Evolutionary conservation across 2,888 invertebrate genomes (phyloP).

Genomic region (Drosophila cognata): DNA sequence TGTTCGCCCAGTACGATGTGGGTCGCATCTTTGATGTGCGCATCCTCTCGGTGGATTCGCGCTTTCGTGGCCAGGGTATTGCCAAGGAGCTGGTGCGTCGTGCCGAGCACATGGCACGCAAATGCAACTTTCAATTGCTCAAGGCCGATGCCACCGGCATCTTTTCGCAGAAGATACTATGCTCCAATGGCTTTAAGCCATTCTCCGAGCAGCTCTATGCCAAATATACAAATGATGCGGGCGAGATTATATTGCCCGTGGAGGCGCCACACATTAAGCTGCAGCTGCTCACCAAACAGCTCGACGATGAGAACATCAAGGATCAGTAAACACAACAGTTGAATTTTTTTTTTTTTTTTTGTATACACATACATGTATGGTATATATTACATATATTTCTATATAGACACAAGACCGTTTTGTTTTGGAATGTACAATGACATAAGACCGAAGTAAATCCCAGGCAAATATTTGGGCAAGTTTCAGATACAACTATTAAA

Average conservation of each 20-base stretch:
- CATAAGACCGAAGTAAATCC: slow-evolving; percentile 4
- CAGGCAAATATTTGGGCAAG: slow-evolving; percentile 20
- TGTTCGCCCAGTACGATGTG: slow-evolving; percentile 89
- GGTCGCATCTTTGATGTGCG: slow-evolving; percentile 91
- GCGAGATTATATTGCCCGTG: slow-evolving; percentile 87
- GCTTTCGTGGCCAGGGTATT: slow-evolving; percentile 90
- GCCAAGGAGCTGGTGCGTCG: slow-evolving; percentile 90
- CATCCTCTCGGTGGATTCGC: slow-evolving; percentile 90
- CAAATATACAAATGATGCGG: slow-evolving; percentile 89
- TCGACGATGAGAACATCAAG: slow-evolving; percentile 35
- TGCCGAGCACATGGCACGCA: slow-evolving; percentile 88
- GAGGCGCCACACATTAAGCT: slow-evolving; percentile 89
- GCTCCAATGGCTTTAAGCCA: slow-evolving; percentile 88
- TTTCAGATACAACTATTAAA: background rate
- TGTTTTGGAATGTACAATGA: slow-evolving; percentile 22
- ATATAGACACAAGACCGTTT: slow-evolving; percentile 10
- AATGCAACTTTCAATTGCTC: slow-evolving; percentile 88
- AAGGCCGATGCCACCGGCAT: slow-evolving; percentile 93
- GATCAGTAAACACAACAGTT: slow-evolving; percentile 15
- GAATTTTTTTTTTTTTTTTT: background rate
- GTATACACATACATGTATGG: slow-evolving; percentile 6
- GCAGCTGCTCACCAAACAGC: slow-evolving; percentile 87
- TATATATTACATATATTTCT: slow-evolving; percentile 4
- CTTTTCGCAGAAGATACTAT: slow-evolving; percentile 91
- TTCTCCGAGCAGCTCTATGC: slow-evolving; percentile 89